A percentile compares a stretch with the other conserved stretches of the same genome.
Evolutionary conservation across 2,113 vertebrate species (phyloP).

Genomic region (Bungarus multicinctus): DNA sequence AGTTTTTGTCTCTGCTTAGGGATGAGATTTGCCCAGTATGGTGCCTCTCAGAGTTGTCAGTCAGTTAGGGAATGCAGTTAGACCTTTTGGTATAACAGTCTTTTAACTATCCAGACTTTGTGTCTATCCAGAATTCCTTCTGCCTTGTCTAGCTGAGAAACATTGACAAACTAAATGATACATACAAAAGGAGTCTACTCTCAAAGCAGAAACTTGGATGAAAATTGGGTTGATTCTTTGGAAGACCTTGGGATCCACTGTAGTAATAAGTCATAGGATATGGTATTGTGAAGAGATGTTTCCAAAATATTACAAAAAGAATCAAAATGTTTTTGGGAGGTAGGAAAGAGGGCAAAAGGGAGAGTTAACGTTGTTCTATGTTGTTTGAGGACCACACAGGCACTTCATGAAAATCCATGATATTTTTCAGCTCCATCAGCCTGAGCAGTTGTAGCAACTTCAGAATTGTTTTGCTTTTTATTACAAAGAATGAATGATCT

Average conservation of each 20-base stretch:
- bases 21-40: background rate
- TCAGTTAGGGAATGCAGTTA: constrained; percentile 6
- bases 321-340: constrained; percentile 63
- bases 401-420: constrained; percentile 43
- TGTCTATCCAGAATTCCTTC: constrained; percentile 4
- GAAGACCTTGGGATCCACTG: background rate
- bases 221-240: constrained; percentile 3
- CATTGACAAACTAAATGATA: constrained; percentile 47
- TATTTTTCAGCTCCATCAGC: constrained; percentile 55
- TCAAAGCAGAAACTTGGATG: constrained; percentile 17
- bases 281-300: constrained; percentile 49
- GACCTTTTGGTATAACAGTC: constrained; percentile 32
- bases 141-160: constrained; percentile 34
- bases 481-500: constrained; percentile 47
- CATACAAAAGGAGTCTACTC: constrained; percentile 27
- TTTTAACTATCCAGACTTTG: constrained; percentile 26
- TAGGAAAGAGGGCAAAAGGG: constrained; percentile 45
- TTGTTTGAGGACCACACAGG: constrained; percentile 63
- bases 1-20: constrained; percentile 18
- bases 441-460: constrained; percentile 56
- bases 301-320: constrained; percentile 58
- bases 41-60: background rate
- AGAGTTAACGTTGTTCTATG: constrained; percentile 59
- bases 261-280: constrained; percentile 35
- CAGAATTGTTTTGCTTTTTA: constrained; percentile 25